Evolutionary conservation across 2,113 vertebrate genomes (phyloP).

Genomic region (Catharus bicknelli): DNA sequence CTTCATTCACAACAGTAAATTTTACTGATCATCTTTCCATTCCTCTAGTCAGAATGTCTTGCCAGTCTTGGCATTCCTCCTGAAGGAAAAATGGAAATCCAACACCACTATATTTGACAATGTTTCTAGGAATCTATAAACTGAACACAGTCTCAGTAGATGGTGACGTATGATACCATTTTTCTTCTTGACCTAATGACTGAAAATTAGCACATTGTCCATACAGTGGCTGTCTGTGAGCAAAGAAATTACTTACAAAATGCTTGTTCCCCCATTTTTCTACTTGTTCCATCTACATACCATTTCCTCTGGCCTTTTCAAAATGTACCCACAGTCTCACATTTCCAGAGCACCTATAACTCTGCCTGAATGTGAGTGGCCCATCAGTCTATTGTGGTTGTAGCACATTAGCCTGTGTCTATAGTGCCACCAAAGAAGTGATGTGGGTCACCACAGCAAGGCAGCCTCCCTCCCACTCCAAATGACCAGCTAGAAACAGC

Average conservation of each 20-base stretch:
- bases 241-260: not conserved
- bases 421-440: not conserved
- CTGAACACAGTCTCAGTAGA: not conserved
- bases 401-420: not conserved
- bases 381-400: too few species aligned
- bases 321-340: not conserved
- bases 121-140: not conserved
- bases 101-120: not conserved
- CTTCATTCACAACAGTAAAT: not conserved
- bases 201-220: not conserved
- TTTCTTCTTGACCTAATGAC: not conserved
- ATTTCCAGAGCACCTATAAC: not conserved
- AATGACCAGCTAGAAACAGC: not conserved
- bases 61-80: not conserved
- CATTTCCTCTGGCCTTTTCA: not conserved
- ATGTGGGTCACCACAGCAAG: fast-evolving
- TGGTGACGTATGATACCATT: not conserved
- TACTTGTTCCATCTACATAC: not conserved
- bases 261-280: not conserved
- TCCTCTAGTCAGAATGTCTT: not conserved
- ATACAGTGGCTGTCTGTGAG: not conserved
- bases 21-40: not conserved
- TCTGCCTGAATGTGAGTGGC: not conserved
- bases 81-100: not conserved
- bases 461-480: not conserved